A percentile compares a stretch with the other conserved stretches of the same genome.
These are phyloP conservation scores for Argopecten irradians DNA, from an alignment of 1,140 invertebrate species.

Conservation along the genomic window DNA sequence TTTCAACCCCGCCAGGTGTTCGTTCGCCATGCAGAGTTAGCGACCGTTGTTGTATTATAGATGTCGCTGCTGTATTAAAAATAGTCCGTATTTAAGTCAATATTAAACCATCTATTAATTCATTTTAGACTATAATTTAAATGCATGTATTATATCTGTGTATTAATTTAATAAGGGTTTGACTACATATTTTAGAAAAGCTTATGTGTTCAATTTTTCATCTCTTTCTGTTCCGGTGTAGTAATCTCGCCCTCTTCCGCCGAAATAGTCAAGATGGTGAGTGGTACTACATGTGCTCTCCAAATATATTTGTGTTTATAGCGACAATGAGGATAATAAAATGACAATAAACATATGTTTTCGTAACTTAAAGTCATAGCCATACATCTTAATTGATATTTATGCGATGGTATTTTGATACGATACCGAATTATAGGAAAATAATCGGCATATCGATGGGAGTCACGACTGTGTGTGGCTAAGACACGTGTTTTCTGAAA, in stretches of 20 bases:
- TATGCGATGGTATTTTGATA: background rate
- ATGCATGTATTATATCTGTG: too few relatives aligned
- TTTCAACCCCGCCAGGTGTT: too few relatives aligned
- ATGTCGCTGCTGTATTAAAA: too few relatives aligned
- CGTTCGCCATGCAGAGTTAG: too few relatives aligned
- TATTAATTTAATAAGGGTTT: too few relatives aligned
- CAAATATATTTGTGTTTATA: background rate
- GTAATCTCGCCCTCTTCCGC: background rate
- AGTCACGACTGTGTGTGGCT: background rate
- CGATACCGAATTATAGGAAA: background rate
- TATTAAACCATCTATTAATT: too few relatives aligned
- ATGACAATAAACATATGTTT: background rate
- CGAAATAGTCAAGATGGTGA: constrained; percentile 11
- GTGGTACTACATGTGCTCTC: background rate
- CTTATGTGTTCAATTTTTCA: too few relatives aligned
- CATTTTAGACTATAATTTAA: too few relatives aligned
- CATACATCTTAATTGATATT: background rate
- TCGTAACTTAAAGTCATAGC: background rate
- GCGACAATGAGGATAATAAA: background rate
- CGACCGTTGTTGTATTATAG: too few relatives aligned
- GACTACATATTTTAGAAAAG: too few relatives aligned
- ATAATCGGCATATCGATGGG: background rate
- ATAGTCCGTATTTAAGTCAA: too few relatives aligned
- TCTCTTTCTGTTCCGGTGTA: background rate
- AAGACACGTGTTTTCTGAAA: too few relatives aligned